Percentiles rank a stretch among this genome's conserved stretches.
Evolutionary conservation across 2,888 invertebrate genomes (phyloP).

Genomic region (Micropterix aruncella): DNA sequence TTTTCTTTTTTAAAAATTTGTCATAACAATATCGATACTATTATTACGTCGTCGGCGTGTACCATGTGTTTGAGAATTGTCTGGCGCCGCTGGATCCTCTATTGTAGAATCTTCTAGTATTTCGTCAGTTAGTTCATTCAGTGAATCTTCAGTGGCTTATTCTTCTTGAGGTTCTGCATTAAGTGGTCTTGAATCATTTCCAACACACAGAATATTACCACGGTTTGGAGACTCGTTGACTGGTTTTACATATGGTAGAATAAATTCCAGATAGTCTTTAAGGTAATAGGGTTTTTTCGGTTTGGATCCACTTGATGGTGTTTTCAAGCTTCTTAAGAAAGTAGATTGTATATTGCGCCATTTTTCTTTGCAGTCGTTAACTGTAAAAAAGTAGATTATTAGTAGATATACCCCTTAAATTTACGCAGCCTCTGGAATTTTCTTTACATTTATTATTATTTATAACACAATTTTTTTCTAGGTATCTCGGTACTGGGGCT

Average conservation of each 20-base stretch:
- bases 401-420: too few relatives aligned
- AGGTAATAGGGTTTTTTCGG: neutral
- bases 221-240: neutral
- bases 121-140: neutral
- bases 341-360: constrained; percentile 1
- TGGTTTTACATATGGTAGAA: neutral
- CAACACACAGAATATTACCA: neutral
- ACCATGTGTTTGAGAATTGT: neutral
- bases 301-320: neutral
- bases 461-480: constrained; percentile 8
- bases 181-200: neutral
- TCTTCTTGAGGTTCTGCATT: neutral
- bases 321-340: neutral
- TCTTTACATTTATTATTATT: too few relatives aligned
- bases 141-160: neutral
- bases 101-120: neutral
- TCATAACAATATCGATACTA: neutral
- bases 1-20: neutral
- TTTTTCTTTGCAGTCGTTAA: constrained; percentile 2
- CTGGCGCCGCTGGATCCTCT: neutral
- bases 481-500: constrained; percentile 14
- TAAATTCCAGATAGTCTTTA: neutral
- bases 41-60: neutral
- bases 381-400: neutral
- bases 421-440: too few relatives aligned